Evolutionary conservation across 1,140 invertebrate genomes (phyloP), one percentile per base, ranked within the genome.

Genomic region (Mamestra configurata): DNA sequence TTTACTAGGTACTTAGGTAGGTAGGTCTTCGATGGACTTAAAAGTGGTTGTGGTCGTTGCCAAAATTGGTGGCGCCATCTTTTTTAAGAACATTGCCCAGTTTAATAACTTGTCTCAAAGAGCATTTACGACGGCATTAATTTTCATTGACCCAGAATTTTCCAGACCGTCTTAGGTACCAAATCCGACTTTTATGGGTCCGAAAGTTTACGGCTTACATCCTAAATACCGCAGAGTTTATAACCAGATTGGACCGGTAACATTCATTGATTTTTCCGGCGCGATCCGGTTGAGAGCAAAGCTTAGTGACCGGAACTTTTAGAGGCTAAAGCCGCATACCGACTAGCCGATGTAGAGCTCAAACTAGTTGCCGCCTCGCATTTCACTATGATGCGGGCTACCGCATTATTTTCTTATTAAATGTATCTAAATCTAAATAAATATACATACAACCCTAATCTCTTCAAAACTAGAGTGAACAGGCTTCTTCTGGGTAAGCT

Each of bases 211-310:
- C 66, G 51, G 70, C 27, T 57, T 11, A 18, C n/a, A 49, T 43
- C 18, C 22, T 46, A 24, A 68, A 46, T 49, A 49, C 20, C 40
- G 31, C 15, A 24, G 24, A 15, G 24, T 70, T 27, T 70, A 27
- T 18, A 71, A 71, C 46, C 53, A 59, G 51, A 73, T 43, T 18
- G 20, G 15, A 59, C 37, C 71, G 53, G 53, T 73, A 24, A 24
- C 71, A 40, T 59, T 18, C 20, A 73, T 72, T 15, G 49, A 55
- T 73, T 40, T 43, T 43, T 73, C 71, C 70, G 51, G 53, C 31
- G 10, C 20, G 53, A 35, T 57, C 68, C 15, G 15, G 37, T 71
- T 71, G 1, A 18, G 15, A 20, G 40, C 24, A 6, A 27, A 70
- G n/a, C 8, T 15, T 31, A 72, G 4, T 53, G 10, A 57, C 20